Base-by-base conservation (phyloP, 1,140 invertebrate species). In the Drosophila novamexicana region DNA sequence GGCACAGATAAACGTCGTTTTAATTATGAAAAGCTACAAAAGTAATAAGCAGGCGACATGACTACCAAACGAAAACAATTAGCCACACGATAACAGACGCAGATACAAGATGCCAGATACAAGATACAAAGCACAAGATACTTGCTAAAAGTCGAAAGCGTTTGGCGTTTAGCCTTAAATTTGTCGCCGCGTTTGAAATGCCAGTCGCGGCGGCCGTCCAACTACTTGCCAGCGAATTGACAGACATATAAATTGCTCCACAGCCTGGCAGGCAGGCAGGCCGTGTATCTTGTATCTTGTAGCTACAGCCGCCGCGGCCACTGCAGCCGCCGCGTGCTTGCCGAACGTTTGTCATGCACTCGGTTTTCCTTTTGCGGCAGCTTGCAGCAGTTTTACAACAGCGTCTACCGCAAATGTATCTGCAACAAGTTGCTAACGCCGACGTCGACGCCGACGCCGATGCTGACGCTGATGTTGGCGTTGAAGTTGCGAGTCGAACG, bases 181-280 rank as follows among this genome's bases (percentile, higher is more conserved):
- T 89, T 88, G 83, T 88, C 83, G 83, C 84, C 79, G 81, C 69
- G 54, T 75, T 75, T 75, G 67, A 75, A 70, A 70, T 71, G 66
- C 57, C 65, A 68, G 57, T 54, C 47, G 66, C 16, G 45, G 65
- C 68, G 52, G 40, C 59, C 34, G 70, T 85, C 67, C 71, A 82
- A 57, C 79, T 69, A 66, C 75, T 77, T 75, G 72, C 72, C 68
- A 66, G 50, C 8, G 50, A 73, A 73, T 84, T 88, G 84, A 88
- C 84, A 88, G 84, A 89, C 83, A 64, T 80, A 88, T 88, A 88
- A 88, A 88, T 88, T 89, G 84, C 81, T 75, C 49, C 58, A 36
- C 76, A 50, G 75, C 62, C n/a, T 50, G 52, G 37, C 69, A 45
- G 70, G 39, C 62, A 49, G 22, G 32, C 65, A 58, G 72, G 61